Conservation (phyloP, 2,888 invertebrate genomes). For the Cosmorhoe ocellata region DNA sequence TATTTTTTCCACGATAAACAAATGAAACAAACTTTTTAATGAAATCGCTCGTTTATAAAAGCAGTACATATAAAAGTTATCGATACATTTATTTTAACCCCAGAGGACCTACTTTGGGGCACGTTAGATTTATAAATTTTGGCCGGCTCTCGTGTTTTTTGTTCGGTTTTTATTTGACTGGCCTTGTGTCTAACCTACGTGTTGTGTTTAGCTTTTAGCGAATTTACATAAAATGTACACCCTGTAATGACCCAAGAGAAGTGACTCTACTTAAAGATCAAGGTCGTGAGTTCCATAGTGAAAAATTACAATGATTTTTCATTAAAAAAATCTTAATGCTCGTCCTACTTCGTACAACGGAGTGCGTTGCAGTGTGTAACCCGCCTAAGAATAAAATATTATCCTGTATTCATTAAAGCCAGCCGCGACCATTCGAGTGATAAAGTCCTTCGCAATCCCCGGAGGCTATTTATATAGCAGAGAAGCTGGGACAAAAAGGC, state of each 20-base stretch:
- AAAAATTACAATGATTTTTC: no score
- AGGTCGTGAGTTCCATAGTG: no score
- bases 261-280: no score
- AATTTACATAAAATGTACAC: no score
- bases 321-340: no score
- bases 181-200: no score
- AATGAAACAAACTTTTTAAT: constrained; percentile 21
- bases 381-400: not conserved
- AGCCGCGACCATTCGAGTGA: constrained; percentile 7
- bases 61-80: constrained; percentile 13
- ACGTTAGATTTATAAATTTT: constrained; percentile 9
- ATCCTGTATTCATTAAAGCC: constrained; percentile 9
- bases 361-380: no score
- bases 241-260: no score
- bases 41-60: constrained; percentile 13
- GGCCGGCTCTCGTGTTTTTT: not conserved
- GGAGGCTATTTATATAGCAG: constrained; percentile 9
- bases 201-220: no score
- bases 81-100: constrained; percentile 8
- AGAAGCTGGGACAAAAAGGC: constrained; percentile 1
- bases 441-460: constrained; percentile 2
- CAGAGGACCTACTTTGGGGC: constrained; percentile 2
- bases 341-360: no score
- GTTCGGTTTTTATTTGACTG: not conserved
- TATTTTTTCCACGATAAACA: not conserved